Evolutionary conservation across 2,113 vertebrate genomes (phyloP).

Genomic region (Zeus faber): DNA sequence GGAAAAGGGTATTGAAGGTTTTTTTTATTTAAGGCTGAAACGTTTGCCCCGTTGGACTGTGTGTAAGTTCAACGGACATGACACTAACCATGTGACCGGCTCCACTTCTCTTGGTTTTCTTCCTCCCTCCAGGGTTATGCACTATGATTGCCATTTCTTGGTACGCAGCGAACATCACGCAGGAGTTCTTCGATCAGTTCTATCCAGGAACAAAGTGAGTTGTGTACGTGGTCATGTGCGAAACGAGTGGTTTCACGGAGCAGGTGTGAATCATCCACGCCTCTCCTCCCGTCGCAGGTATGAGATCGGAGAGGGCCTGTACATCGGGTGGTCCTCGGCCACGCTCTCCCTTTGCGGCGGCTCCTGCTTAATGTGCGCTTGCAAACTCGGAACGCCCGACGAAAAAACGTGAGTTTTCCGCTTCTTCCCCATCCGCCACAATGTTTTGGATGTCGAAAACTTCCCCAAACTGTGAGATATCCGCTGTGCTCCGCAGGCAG

Average conservation of each 20-base stretch:
- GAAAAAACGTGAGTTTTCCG: constrained; percentile 59
- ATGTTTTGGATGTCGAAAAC: too few species aligned
- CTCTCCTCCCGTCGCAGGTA: constrained; percentile 59
- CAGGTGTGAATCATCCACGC: too few species aligned
- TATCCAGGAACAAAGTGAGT: constrained; percentile 85
- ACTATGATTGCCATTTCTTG: constrained; percentile 84
- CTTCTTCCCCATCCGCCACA: not conserved
- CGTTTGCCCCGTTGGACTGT: too few species aligned
- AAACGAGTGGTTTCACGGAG: too few species aligned
- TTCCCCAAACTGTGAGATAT: not conserved
- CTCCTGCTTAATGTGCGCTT: constrained; percentile 59
- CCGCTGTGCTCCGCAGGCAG: constrained; percentile 29
- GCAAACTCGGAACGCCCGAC: constrained; percentile 19
- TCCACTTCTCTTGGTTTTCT: too few species aligned
- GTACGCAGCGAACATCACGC: constrained; percentile 85
- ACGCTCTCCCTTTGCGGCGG: constrained; percentile 66
- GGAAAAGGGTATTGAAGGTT: too few species aligned
- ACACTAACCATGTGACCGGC: too few species aligned
- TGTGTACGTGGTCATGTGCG: too few species aligned
- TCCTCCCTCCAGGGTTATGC: constrained; percentile 70
- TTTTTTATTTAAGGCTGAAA: too few species aligned
- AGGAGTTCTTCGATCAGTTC: constrained; percentile 81
- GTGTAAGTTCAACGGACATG: too few species aligned
- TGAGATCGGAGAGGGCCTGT: constrained; percentile 74
- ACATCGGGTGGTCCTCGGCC: constrained; percentile 76